These are phyloP conservation scores for Hemibagrus wyckioides DNA, from an alignment of 2,113 vertebrate species.

Conservation along the genomic window DNA sequence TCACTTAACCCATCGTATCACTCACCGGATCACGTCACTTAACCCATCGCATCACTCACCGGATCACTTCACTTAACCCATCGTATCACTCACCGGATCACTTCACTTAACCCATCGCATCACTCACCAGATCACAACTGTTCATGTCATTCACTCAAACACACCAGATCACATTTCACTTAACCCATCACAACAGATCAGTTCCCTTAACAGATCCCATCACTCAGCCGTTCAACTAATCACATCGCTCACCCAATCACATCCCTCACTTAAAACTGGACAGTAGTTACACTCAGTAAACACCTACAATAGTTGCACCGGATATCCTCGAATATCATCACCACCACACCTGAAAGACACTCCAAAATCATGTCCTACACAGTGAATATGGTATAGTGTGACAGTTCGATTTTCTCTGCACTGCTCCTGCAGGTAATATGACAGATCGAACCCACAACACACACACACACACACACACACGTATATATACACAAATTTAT, in stretches of 20 bases:
- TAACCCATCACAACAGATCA: not conserved
- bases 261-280: not conserved
- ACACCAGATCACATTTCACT: not conserved
- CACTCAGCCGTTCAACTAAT: not conserved
- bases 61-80: not conserved
- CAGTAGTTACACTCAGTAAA: not conserved
- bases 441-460: not conserved
- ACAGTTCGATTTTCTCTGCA: not conserved
- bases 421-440: not conserved
- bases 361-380: not conserved
- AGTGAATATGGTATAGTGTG: not conserved
- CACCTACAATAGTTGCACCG: not conserved
- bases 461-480: not conserved
- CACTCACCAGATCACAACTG: not conserved
- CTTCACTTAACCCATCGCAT: not conserved
- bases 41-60: not conserved
- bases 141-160: not conserved
- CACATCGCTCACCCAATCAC: too few species aligned
- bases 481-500: not conserved
- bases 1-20: not conserved
- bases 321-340: not conserved
- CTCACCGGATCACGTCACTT: not conserved
- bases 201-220: not conserved
- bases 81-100: not conserved
- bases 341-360: not conserved